phyloP scores from a whole-genome alignment of 2,888 invertebrate genomes.

The Orthonychiurus folsomi region DNA sequence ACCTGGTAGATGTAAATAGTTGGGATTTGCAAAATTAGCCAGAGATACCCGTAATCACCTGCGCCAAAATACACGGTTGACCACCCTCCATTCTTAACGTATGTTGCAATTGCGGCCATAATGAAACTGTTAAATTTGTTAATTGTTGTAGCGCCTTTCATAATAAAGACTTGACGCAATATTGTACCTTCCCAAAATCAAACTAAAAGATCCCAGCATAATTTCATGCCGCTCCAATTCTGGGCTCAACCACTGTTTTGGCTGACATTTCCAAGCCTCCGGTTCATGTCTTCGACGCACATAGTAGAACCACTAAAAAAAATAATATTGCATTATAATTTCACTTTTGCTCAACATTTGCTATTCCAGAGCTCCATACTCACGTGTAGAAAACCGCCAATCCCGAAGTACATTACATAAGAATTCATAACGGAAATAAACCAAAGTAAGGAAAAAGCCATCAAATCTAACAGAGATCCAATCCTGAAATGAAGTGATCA shows the following conservation, averaged over 20 bases:
- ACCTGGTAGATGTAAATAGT: slow-evolving; percentile 57
- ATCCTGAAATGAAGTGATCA: slow-evolving; percentile 28
- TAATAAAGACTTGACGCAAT: neutral
- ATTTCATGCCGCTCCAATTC: slow-evolving; percentile 62
- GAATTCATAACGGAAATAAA: slow-evolving; percentile 51
- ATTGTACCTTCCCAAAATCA: slow-evolving; percentile 42
- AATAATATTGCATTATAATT: slow-evolving; percentile 7
- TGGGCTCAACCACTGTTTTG: slow-evolving; percentile 57
- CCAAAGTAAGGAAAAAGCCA: slow-evolving; percentile 41
- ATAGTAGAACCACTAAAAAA: slow-evolving; percentile 61
- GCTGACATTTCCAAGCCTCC: slow-evolving; percentile 66
- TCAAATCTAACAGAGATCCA: slow-evolving; percentile 33
- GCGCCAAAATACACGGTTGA: slow-evolving; percentile 57
- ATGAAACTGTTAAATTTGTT: slow-evolving; percentile 44
- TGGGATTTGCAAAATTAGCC: slow-evolving; percentile 58
- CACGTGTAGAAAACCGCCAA: slow-evolving; percentile 62
- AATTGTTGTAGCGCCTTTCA: neutral
- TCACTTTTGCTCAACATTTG: neutral
- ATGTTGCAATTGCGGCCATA: slow-evolving; percentile 56
- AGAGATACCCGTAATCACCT: slow-evolving; percentile 56
- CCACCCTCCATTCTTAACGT: slow-evolving; percentile 59
- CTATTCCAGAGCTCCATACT: slow-evolving; percentile 34
- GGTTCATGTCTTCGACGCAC: slow-evolving; percentile 53
- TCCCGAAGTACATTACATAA: slow-evolving; percentile 53
- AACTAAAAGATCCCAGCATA: slow-evolving; percentile 53